Evolutionary conservation across 2,888 invertebrate genomes (phyloP).

Genomic region (Antitype chi): DNA sequence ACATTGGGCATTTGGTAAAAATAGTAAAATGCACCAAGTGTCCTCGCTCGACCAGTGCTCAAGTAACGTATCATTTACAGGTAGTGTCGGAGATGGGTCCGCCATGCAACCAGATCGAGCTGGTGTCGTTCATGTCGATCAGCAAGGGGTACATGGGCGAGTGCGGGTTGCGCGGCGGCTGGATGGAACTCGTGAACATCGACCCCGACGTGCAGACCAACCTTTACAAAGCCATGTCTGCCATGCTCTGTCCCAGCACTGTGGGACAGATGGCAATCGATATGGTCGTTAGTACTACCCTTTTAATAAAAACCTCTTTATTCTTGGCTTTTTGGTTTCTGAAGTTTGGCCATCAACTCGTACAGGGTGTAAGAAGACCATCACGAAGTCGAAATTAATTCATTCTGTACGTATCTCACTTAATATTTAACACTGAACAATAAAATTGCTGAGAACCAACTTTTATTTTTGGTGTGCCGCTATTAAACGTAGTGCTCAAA

Average conservation of each 20-base stretch:
- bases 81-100: conserved; percentile 97
- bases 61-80: conserved; percentile 70
- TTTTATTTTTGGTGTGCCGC: background rate
- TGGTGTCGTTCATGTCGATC: conserved; percentile 98
- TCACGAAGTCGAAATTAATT: background rate
- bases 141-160: conserved; percentile 99
- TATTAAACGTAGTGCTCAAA: background rate
- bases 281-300: conserved; percentile 92
- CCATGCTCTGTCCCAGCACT: conserved; percentile 97
- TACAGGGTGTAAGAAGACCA: background rate
- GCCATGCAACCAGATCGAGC: conserved; percentile 95
- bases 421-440: background rate
- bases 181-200: conserved; percentile 95
- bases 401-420: background rate
- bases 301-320: background rate
- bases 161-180: conserved; percentile 99
- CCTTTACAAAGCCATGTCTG: conserved; percentile 96
- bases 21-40: background rate
- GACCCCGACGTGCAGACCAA: conserved; percentile 93
- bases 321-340: background rate
- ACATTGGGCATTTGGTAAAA: background rate
- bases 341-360: background rate
- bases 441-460: background rate
- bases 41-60: background rate
- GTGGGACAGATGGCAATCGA: conserved; percentile 98